phyloP scores from a whole-genome alignment of 2,797 vertebrate species.

The Eulemur albifrons region DNA sequence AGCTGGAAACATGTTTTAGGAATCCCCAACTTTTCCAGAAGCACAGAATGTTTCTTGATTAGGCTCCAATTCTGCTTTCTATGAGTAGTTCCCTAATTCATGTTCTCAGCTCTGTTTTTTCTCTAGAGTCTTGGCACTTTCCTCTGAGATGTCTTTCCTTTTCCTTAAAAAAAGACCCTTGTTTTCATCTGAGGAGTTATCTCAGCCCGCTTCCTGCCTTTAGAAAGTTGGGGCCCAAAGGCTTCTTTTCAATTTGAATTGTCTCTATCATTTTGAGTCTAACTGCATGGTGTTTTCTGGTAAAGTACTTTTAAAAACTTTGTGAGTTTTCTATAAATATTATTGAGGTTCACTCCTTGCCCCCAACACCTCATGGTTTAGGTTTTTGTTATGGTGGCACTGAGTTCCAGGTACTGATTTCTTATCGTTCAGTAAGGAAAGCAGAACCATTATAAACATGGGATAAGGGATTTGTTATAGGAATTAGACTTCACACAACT shows the following conservation, averaged over 20 bases:
- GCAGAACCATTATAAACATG: background rate
- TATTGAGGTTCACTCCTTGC: background rate
- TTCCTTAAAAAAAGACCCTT: background rate
- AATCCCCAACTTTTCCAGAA: background rate
- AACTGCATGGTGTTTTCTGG: background rate
- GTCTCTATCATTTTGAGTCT: background rate
- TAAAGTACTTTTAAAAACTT: background rate
- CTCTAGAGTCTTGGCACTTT: background rate
- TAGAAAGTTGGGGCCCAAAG: background rate
- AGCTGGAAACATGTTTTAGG: background rate
- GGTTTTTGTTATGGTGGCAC: background rate
- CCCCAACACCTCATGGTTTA: background rate
- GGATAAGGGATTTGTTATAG: background rate
- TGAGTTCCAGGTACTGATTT: background rate
- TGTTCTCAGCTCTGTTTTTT: background rate
- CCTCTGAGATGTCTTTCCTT: background rate
- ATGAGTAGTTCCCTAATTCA: background rate
- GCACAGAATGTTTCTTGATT: background rate
- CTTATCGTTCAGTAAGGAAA: background rate
- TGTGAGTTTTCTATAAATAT: background rate
- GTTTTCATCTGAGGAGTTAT: background rate
- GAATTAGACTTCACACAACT: background rate
- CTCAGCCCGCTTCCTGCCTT: background rate
- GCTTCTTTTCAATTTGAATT: background rate
- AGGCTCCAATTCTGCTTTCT: background rate